Evolutionary conservation across 2,113 vertebrate species (phyloP).

Genomic region (Amblyopsis rosae): DNA sequence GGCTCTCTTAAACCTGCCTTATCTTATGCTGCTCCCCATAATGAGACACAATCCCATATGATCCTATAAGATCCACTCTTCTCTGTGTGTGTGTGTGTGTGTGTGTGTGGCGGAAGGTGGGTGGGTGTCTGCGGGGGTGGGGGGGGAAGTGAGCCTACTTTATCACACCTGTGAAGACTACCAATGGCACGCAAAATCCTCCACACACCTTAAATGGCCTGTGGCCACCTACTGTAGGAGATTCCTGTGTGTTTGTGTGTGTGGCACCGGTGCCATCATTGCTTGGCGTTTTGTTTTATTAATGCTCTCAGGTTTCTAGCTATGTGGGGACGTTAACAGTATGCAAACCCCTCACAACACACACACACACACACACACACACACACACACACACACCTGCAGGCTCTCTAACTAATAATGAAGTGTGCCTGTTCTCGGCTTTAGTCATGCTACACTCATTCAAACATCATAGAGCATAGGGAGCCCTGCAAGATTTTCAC

Average conservation of each 20-base stretch:
- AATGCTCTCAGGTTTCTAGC: no score
- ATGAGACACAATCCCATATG: no score
- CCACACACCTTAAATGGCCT: conserved; percentile 38
- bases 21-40: no score
- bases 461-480: not conserved
- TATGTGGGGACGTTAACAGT: not conserved
- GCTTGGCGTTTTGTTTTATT: conserved; percentile 10
- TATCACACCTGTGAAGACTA: conserved; percentile 45
- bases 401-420: not conserved
- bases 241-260: conserved; percentile 26
- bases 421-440: not conserved
- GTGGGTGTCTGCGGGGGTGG: conserved; percentile 13
- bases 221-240: conserved; percentile 31
- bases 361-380: conserved; percentile 9
- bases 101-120: conserved; percentile 3
- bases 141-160: not conserved
- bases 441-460: not conserved
- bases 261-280: conserved; percentile 25
- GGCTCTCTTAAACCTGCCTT: no score
- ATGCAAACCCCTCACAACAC: not conserved
- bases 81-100: conserved; percentile 25
- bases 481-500: not conserved
- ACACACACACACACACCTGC: not conserved
- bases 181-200: conserved; percentile 26
- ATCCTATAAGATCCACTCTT: conserved; percentile 9